phyloP scores from a whole-genome alignment of 2,113 vertebrate species.

The Columbina picui region DNA sequence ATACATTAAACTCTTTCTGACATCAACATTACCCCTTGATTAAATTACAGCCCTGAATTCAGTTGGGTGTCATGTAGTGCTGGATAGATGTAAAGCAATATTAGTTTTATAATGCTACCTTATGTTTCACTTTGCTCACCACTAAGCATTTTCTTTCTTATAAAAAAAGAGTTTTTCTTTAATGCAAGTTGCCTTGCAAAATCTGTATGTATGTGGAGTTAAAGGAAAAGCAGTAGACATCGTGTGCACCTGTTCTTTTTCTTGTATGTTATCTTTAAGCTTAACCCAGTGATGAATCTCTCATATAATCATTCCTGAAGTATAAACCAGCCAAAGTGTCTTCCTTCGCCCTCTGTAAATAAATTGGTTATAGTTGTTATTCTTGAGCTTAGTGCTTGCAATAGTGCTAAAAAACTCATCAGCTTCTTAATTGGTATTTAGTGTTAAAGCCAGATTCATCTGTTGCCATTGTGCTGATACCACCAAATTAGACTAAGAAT shows the following conservation, averaged over 20 bases:
- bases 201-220: not conserved
- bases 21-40: not conserved
- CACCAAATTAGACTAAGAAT: not conserved
- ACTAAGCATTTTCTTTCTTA: not conserved
- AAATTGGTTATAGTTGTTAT: not conserved
- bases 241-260: not conserved
- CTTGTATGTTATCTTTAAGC: not conserved
- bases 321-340: not conserved
- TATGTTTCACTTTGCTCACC: slow-evolving; percentile 10
- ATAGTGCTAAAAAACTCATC: not conserved
- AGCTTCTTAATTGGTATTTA: not conserved
- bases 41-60: slow-evolving; percentile 44
- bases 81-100: not conserved
- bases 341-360: not conserved
- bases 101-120: not conserved
- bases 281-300: not conserved
- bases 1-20: slow-evolving; percentile 39
- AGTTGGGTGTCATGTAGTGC: not conserved
- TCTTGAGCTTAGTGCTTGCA: not conserved
- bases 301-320: not conserved
- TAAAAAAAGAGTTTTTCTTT: not conserved
- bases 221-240: not conserved
- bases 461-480: not conserved
- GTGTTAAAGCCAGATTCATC: not conserved
- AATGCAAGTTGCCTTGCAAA: not conserved